Evolutionary conservation across 2,797 vertebrate species (phyloP), one percentile per base, ranked within the genome.

Genomic region (Gadopsis bispinosus): DNA sequence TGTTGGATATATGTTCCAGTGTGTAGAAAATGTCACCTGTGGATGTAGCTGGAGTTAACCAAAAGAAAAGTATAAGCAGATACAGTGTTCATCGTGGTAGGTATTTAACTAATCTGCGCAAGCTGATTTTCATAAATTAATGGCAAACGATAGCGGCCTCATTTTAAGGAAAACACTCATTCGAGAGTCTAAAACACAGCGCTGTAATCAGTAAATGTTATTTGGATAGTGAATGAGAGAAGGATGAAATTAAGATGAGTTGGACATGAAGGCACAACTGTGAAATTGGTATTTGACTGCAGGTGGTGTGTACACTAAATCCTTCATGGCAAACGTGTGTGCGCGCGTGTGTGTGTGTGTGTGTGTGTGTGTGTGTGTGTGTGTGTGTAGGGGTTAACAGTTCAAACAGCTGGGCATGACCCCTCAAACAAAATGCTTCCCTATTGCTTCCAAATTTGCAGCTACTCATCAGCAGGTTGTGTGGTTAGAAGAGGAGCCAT

Each of bases 261-360:
- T 29, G 4, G 45, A 41, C 0, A 17, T 43, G 8, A 37, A 72
- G 54, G 77, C 68, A 66, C 54, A 65, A 58, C 68, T 73, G 68
- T 82, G 53, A 82, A 39, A 72, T 2, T 71, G 66, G 67, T 75
- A 58, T 88, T 80, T 50, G 33, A 62, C 77, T 69, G 66, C 64
- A 73, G 39, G 51, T 74, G n/a, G 26, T 71, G 76, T 92, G 93
- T 83, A 65, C 71, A 51, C 85, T 59, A 26, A 17, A 47, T 77
- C 54, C 48, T 9, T 69, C 61, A 72, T 2, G 9, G 41, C 51
- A 70, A 70, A 48, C 45, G 48, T 0, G 33, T 16, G 26, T 7
- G 41, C 64, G 51, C 39, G 0, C 59, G 39, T 45, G 31, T 0
- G 3, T 59, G 16, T 53, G 65, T 26, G 13, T 56, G 26, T 16